These are phyloP conservation scores for Troides oblongomaculatus DNA, from an alignment of 2,888 invertebrate species.

Conservation along the genomic window DNA sequence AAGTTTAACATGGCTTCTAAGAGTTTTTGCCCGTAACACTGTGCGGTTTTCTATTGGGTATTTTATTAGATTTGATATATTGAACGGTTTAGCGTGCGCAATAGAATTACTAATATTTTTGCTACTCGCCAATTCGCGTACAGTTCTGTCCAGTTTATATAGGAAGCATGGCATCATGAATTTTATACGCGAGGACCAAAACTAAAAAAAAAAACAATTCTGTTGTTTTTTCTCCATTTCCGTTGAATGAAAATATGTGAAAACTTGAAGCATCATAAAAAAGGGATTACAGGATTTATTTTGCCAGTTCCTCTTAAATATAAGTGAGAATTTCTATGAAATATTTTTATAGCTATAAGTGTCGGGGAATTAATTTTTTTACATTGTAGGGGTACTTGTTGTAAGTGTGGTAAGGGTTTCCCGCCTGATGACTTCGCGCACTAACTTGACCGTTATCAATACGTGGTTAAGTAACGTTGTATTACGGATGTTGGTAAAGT, in stretches of 20 bases:
- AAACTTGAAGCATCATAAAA: constrained; percentile 24
- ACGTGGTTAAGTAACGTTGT: constrained; percentile 18
- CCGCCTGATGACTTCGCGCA: constrained; percentile 25
- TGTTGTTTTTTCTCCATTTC: constrained; percentile 57
- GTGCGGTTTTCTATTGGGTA: constrained; percentile 68
- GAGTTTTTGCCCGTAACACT: constrained; percentile 59
- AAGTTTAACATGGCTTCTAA: constrained; percentile 70
- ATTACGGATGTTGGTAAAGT: constrained; percentile 23
- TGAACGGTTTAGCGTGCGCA: constrained; percentile 68
- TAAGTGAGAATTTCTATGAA: constrained; percentile 78
- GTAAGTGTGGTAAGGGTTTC: constrained; percentile 24
- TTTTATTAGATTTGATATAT: constrained; percentile 73
- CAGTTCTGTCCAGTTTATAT: constrained; percentile 67
- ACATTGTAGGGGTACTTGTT: constrained; percentile 57
- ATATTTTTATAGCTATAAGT: constrained; percentile 78
- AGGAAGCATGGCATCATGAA: constrained; percentile 73
- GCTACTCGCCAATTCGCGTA: constrained; percentile 66
- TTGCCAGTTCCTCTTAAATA: constrained; percentile 79
- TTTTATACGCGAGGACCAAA: constrained; percentile 71
- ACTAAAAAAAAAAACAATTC: constrained; percentile 33
- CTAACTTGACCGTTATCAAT: constrained; percentile 10
- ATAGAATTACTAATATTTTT: constrained; percentile 76
- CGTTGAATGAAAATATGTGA: constrained; percentile 40
- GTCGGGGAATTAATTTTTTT: constrained; percentile 73
- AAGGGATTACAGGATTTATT: constrained; percentile 74